Conservation (phyloP, 2,797 vertebrate species). For the Pipistrellus nathusii region DNA sequence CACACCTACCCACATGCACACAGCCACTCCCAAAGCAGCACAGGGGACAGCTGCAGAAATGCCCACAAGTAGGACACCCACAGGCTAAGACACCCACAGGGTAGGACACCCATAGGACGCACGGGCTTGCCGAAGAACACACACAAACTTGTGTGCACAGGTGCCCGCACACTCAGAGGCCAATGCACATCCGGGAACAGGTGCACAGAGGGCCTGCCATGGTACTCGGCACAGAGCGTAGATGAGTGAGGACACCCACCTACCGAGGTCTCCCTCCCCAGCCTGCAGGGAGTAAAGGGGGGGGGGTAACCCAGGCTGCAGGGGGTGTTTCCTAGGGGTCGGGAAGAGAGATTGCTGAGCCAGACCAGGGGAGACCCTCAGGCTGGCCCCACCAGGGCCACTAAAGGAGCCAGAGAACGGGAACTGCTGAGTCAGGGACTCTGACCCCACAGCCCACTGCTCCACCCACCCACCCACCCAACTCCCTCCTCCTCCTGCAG, state of each 20-base stretch:
- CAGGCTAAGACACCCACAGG: not conserved
- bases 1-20: not conserved
- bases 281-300: not conserved
- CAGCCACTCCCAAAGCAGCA: not conserved
- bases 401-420: conserved; percentile 37
- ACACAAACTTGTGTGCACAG: not conserved
- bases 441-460: conserved; percentile 64
- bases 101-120: not conserved
- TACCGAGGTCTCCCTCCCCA: not conserved
- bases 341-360: conserved; percentile 4
- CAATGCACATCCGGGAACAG: not conserved
- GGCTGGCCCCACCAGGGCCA: conserved; percentile 20
- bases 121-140: not conserved
- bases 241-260: not conserved
- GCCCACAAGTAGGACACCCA: not conserved
- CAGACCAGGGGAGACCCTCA: conserved; percentile 57
- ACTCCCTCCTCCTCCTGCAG: not conserved
- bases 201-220: not conserved
- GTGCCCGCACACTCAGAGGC: not conserved
- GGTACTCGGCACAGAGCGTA: not conserved
- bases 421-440: conserved; percentile 80
- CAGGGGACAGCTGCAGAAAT: conserved; percentile 25
- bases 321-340: not conserved
- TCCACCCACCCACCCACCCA: conserved; percentile 25
- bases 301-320: not conserved